Conservation (phyloP, 2,797 vertebrate species). For the Delichon dasypus region DNA sequence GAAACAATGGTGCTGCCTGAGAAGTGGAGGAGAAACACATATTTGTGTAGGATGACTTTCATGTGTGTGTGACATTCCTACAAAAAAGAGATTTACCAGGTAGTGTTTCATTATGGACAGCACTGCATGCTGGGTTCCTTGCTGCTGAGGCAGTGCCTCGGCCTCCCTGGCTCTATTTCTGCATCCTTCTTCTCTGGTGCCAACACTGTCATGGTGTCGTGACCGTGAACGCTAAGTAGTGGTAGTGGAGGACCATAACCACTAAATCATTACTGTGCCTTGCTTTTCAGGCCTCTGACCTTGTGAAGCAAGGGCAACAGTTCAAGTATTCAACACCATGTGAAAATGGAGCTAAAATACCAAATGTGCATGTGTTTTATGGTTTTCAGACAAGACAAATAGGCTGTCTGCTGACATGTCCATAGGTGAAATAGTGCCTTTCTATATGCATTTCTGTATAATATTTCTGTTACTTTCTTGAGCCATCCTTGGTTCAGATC, state of each 20-base stretch:
- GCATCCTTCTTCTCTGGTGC: neutral
- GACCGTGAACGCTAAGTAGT: neutral
- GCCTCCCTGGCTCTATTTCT: neutral
- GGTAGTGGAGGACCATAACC: neutral
- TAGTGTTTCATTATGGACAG: neutral
- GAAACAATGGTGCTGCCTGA: neutral
- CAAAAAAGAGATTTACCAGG: neutral
- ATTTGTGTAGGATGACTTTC: neutral
- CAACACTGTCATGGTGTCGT: rapidly evolving
- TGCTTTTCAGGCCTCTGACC: neutral
- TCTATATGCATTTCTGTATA: neutral
- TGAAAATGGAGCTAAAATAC: neutral
- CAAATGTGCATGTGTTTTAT: neutral
- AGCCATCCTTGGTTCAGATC: neutral
- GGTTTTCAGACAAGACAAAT: neutral
- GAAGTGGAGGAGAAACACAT: neutral
- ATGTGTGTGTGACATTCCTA: neutral
- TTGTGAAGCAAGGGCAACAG: neutral
- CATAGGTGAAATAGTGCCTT: neutral
- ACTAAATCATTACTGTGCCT: rapidly evolving
- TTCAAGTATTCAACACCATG: neutral
- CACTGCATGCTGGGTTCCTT: neutral
- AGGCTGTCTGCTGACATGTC: neutral
- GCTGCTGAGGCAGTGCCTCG: neutral
- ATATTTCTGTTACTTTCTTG: neutral